Evolutionary conservation across 92 coral and sea anemone species (phyloP).

Genomic region (Paramuricea clavata): DNA sequence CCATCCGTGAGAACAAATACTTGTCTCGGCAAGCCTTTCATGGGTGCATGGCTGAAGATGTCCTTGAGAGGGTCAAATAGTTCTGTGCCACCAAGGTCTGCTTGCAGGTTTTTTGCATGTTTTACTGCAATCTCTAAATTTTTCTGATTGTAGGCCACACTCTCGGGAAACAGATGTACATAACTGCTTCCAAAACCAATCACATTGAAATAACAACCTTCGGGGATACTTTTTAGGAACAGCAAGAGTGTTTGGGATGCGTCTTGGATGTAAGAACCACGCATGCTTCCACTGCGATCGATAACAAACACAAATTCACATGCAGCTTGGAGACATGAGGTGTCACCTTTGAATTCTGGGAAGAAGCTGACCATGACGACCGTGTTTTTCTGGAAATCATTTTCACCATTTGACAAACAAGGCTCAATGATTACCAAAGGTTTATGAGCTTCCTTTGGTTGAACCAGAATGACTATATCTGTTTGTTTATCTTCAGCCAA

Average conservation of each 20-base stretch:
- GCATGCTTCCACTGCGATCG: constrained; percentile 94
- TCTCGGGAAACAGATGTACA: constrained; percentile 71
- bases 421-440: constrained; percentile 74
- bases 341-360: constrained; percentile 75
- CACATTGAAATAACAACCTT: constrained; percentile 87
- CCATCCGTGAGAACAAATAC: constrained; percentile 92
- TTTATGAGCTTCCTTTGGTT: constrained; percentile 21
- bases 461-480: constrained; percentile 39
- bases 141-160: constrained; percentile 76
- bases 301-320: constrained; percentile 91
- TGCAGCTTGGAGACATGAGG: constrained; percentile 60
- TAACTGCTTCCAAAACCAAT: constrained; percentile 91
- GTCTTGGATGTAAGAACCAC: constrained; percentile 63
- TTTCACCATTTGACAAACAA: constrained; percentile 60
- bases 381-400: constrained; percentile 75
- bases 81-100: constrained; percentile 91
- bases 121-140: constrained; percentile 75
- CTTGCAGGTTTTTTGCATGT: constrained; percentile 68
- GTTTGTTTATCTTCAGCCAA: constrained; percentile 21
- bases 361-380: constrained; percentile 83
- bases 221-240: constrained; percentile 86
- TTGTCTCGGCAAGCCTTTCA: constrained; percentile 90
- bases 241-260: constrained; percentile 82
- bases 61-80: constrained; percentile 76
- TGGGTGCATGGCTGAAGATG: constrained; percentile 77